Conservation (phyloP, 35 echinoderm and acorn worm genomes). For the Heliocidaris tuberculata region DNA sequence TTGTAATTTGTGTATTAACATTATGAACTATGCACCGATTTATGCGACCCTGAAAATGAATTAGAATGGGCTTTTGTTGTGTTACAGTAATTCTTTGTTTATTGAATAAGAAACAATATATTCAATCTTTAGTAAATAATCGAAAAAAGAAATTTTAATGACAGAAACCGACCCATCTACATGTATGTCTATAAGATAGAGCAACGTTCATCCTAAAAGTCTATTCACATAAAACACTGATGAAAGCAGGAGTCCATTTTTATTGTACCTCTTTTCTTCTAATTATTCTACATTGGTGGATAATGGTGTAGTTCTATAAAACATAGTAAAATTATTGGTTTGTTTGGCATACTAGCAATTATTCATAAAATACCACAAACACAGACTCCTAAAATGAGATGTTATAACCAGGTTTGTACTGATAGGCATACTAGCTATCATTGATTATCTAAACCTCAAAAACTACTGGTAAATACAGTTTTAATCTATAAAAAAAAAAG, state of each 20-base stretch:
- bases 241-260: not conserved
- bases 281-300: not conserved
- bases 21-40: not conserved
- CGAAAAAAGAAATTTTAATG: not conserved
- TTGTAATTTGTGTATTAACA: not conserved
- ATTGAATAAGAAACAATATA: too few species aligned
- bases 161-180: not conserved
- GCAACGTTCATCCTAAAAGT: not conserved
- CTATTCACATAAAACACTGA: not conserved
- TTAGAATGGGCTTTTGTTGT: not conserved
- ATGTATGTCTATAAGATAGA: not conserved
- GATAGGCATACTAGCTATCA: too few species aligned
- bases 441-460: too few species aligned
- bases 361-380: not conserved
- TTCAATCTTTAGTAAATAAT: too few species aligned
- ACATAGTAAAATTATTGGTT: not conserved
- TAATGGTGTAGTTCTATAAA: not conserved
- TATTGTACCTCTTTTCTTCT: not conserved
- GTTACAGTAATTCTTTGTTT: too few species aligned
- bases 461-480: too few species aligned
- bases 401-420: too few species aligned
- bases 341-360: not conserved
- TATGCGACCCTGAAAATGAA: conserved; percentile 4
- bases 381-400: too few species aligned
- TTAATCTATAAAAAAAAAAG: too few species aligned